These are phyloP conservation scores for Cromileptes altivelis DNA, from an alignment of 2,113 vertebrate genomes.

Conservation along the genomic window DNA sequence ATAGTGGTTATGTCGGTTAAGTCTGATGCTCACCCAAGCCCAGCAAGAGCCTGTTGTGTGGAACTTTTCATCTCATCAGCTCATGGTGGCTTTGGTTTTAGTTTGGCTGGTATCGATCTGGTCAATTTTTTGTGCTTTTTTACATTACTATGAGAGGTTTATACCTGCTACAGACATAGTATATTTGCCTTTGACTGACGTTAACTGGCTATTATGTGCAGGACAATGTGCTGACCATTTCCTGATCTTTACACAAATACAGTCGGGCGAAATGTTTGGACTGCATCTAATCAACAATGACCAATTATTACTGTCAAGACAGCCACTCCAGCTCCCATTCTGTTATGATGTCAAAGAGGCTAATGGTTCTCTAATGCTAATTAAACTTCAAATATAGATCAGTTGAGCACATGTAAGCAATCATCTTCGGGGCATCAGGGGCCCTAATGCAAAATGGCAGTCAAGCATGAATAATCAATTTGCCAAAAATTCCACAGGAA, in stretches of 20 bases:
- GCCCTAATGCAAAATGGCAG: conserved; percentile 48
- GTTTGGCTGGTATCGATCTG: not conserved
- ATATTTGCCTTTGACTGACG: not conserved
- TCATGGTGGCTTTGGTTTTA: not conserved
- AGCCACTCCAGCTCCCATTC: conserved; percentile 12
- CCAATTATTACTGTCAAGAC: conserved; percentile 45
- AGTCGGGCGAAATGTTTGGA: conserved; percentile 27
- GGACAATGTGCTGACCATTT: not conserved
- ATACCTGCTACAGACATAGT: not conserved
- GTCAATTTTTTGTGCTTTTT: not conserved
- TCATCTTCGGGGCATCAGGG: conserved; percentile 57
- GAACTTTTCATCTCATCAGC: not conserved
- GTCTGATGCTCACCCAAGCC: too few relatives aligned
- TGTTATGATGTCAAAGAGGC: conserved; percentile 47
- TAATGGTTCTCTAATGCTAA: conserved; percentile 65
- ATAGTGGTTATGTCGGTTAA: not conserved
- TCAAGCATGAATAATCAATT: conserved; percentile 63
- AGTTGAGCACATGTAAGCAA: conserved; percentile 65
- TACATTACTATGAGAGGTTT: not conserved
- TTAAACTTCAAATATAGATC: conserved; percentile 73
- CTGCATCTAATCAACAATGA: conserved; percentile 40
- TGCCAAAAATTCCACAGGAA: conserved; percentile 33
- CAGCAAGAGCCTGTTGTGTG: not conserved
- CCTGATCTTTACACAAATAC: conserved; percentile 9
- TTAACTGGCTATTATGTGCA: not conserved